These are phyloP conservation scores for Acanthosepion lycidas DNA, from an alignment of 2,888 invertebrate species.

Conservation along the genomic window DNA sequence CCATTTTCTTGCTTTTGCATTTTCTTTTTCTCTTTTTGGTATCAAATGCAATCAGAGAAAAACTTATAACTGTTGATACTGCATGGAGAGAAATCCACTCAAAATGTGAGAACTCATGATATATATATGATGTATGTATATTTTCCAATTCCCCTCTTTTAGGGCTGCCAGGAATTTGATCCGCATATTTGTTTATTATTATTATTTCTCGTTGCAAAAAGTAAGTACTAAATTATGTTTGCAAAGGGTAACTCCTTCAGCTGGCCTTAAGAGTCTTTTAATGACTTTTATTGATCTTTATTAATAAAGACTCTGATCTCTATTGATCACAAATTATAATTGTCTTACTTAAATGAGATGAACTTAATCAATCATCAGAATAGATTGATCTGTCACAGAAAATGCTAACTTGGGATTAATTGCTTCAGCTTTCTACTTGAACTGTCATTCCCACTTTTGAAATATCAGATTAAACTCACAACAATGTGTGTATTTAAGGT, in stretches of 20 bases:
- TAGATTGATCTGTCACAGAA: not conserved
- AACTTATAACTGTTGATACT: too few relatives aligned
- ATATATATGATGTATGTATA: too few relatives aligned
- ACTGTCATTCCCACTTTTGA: not conserved
- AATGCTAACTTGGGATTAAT: not conserved
- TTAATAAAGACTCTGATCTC: not conserved
- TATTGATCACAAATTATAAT: slow-evolving; percentile 33
- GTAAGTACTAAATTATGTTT: not conserved
- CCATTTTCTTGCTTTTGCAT: too few relatives aligned
- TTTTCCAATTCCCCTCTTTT: too few relatives aligned
- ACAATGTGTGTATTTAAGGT: not conserved
- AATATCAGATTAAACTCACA: not conserved
- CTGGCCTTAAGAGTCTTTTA: not conserved
- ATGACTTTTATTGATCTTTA: not conserved
- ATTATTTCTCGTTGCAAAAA: not conserved
- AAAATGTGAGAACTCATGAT: too few relatives aligned
- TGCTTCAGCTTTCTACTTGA: not conserved
- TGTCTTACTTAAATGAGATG: not conserved
- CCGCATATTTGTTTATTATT: too few relatives aligned
- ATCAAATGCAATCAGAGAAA: too few relatives aligned
- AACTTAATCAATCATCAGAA: not conserved
- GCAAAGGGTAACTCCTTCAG: not conserved
- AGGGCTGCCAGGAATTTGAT: too few relatives aligned
- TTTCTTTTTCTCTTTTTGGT: too few relatives aligned
- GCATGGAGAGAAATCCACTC: too few relatives aligned